phyloP scores from a whole-genome alignment of 2,113 vertebrate genomes.

The Uria aalge region DNA sequence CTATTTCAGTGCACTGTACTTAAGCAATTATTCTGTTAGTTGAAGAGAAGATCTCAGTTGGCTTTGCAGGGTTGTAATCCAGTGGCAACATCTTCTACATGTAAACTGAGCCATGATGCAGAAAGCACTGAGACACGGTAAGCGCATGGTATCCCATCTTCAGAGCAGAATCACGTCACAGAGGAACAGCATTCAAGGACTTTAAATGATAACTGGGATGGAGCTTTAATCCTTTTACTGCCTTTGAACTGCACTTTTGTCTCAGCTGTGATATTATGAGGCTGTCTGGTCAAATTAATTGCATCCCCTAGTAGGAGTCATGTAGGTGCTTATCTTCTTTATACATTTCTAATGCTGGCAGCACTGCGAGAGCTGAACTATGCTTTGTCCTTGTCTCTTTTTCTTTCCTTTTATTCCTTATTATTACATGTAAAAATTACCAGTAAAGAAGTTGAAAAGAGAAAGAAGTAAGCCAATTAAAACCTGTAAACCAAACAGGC shows the following conservation, averaged over 20 bases:
- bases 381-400: not conserved
- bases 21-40: not conserved
- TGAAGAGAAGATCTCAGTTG: not conserved
- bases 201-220: not conserved
- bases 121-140: not conserved
- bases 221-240: conserved; percentile 54
- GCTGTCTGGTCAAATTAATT: conserved; percentile 60
- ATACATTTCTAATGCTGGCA: not conserved
- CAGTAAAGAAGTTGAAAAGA: not conserved
- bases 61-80: not conserved
- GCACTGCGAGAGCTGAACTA: not conserved
- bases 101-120: not conserved
- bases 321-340: conserved; percentile 47
- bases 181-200: not conserved
- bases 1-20: not conserved
- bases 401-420: not conserved
- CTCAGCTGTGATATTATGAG: conserved; percentile 49
- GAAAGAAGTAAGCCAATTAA: not conserved
- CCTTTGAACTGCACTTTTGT: conserved; percentile 27
- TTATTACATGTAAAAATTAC: not conserved
- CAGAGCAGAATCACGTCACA: not conserved
- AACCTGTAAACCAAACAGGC: not conserved
- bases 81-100: not conserved
- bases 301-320: conserved; percentile 29
- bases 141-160: not conserved